Conservation (phyloP, 2,888 invertebrate species). For the Lasioglossum zephyrum region DNA sequence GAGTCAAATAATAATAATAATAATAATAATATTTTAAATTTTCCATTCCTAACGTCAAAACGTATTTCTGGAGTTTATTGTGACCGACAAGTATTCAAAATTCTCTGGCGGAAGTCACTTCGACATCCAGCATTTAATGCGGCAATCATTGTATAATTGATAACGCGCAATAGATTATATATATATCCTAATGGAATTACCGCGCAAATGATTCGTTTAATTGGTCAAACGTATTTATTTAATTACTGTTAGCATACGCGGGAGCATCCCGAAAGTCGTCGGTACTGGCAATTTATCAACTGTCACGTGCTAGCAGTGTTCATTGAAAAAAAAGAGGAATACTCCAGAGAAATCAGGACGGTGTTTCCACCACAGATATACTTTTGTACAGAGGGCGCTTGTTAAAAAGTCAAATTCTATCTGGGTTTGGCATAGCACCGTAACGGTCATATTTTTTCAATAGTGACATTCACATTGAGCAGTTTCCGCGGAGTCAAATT, state of each 20-base stretch:
- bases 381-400: background rate
- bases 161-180: background rate
- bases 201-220: background rate
- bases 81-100: background rate
- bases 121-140: background rate
- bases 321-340: constrained; percentile 18
- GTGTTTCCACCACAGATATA: background rate
- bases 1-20: background rate
- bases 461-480: background rate
- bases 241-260: background rate
- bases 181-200: background rate
- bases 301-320: background rate
- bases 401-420: constrained; percentile 25
- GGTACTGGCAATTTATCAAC: background rate
- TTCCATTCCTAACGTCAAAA: background rate
- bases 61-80: background rate
- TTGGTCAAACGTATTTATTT: background rate
- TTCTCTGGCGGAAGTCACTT: background rate
- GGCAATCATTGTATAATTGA: background rate
- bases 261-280: background rate
- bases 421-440: background rate
- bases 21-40: background rate
- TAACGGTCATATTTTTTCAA: background rate
- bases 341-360: constrained; percentile 35
- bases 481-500: background rate